Evolutionary conservation across 2,797 vertebrate species (phyloP).

Genomic region (Hapalemur alaotrensis): DNA sequence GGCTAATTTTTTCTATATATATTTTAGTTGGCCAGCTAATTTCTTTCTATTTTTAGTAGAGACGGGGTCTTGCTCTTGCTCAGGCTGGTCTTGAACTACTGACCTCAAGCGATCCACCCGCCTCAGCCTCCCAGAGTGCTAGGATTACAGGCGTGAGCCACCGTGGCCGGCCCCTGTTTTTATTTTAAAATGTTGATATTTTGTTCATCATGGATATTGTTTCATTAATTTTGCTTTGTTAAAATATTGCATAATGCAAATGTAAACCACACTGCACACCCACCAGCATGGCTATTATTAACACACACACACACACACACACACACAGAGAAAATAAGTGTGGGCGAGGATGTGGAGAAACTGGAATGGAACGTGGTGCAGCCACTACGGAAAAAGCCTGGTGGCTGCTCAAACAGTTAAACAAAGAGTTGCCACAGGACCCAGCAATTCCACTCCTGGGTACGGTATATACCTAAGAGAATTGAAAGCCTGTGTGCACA

Average conservation of each 20-base stretch:
- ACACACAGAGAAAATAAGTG: not conserved
- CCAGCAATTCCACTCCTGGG: not conserved
- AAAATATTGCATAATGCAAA: not conserved
- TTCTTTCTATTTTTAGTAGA: too few species aligned
- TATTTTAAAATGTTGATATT: not conserved
- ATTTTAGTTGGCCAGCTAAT: too few species aligned
- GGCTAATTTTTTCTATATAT: too few species aligned
- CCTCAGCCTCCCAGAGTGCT: too few species aligned
- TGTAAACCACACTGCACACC: not conserved
- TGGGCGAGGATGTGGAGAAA: not conserved
- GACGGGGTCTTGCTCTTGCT: too few species aligned
- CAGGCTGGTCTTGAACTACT: too few species aligned
- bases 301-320: too few species aligned
- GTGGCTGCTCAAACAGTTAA: not conserved
- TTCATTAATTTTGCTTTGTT: not conserved
- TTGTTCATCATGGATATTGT: not conserved
- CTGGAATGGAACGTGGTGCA: not conserved
- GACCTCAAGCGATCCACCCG: too few species aligned
- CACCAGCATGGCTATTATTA: not conserved
- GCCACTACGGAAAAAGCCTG: not conserved
- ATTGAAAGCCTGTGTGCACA: not conserved
- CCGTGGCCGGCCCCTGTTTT: not conserved
- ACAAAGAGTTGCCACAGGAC: not conserved
- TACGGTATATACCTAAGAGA: not conserved
- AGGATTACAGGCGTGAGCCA: too few species aligned